These are phyloP conservation scores for Pantala flavescens DNA, from an alignment of 1,140 invertebrate genomes.

Conservation along the genomic window DNA sequence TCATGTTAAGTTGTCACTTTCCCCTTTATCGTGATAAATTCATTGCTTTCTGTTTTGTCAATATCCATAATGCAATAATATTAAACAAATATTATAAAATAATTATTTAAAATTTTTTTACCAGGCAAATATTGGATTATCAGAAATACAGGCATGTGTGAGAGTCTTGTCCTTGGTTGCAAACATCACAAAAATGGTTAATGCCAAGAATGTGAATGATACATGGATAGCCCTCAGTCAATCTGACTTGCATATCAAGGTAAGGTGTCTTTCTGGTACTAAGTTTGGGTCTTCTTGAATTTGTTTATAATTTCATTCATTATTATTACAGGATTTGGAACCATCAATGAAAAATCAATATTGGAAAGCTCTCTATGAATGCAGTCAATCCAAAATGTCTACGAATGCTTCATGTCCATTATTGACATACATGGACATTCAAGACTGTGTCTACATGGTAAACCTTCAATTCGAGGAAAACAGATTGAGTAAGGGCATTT, in stretches of 20 bases:
- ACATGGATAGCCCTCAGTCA: constrained; percentile 40
- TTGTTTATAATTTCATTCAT: neutral
- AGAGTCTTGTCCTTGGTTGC: constrained; percentile 49
- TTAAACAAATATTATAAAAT: too few relatives aligned
- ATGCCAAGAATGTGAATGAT: constrained; percentile 42
- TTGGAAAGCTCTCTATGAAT: constrained; percentile 39
- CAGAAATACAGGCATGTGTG: constrained; percentile 50
- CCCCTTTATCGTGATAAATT: too few relatives aligned
- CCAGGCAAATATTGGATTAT: constrained; percentile 46
- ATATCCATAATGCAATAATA: too few relatives aligned
- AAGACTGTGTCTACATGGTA: constrained; percentile 54
- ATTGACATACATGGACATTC: constrained; percentile 58
- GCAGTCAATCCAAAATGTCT: constrained; percentile 43
- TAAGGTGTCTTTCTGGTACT: constrained; percentile 22
- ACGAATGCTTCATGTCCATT: constrained; percentile 44
- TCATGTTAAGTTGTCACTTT: too few relatives aligned
- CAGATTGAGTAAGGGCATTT: constrained; percentile 51
- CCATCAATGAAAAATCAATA: constrained; percentile 45
- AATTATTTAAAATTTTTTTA: too few relatives aligned
- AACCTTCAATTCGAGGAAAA: constrained; percentile 49
- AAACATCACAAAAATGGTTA: constrained; percentile 51
- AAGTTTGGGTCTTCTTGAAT: neutral
- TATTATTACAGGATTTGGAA: constrained; percentile 34
- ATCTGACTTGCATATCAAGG: constrained; percentile 31
- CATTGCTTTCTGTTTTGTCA: too few relatives aligned